Evolutionary conservation across 2,888 invertebrate species (phyloP).

Genomic region (Cerastoderma edule): DNA sequence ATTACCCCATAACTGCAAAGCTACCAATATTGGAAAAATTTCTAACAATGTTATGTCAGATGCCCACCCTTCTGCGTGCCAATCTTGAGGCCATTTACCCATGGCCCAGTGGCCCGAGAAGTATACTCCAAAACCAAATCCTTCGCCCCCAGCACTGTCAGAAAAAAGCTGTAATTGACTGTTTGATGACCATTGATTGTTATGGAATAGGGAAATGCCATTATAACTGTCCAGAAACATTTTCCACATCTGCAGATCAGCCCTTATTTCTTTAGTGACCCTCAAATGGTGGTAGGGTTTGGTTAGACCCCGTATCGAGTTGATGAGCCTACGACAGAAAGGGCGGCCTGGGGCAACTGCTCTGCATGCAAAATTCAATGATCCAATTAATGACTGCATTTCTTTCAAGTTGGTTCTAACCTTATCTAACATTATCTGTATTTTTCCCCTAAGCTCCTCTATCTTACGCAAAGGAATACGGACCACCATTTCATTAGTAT

Average conservation of each 20-base stretch:
- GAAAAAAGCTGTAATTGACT: neutral
- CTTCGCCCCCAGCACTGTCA: neutral
- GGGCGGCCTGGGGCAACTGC: neutral
- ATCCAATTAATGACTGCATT: neutral
- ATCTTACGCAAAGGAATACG: neutral
- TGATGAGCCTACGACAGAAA: neutral
- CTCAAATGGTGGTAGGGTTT: neutral
- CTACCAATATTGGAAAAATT: neutral
- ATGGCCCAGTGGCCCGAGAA: neutral
- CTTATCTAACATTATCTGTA: neutral
- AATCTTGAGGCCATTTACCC: neutral
- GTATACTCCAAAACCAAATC: neutral
- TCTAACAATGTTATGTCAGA: too few species aligned
- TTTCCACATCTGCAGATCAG: neutral
- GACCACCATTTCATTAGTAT: neutral
- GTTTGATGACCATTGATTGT: neutral
- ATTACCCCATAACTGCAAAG: neutral
- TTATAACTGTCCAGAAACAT: neutral
- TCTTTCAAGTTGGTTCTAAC: neutral
- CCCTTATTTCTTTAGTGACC: neutral
- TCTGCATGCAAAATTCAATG: neutral
- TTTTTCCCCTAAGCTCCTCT: neutral
- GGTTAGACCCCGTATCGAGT: neutral
- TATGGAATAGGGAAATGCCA: neutral
- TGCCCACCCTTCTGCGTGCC: neutral